Evolutionary conservation across 1,140 invertebrate genomes (phyloP), one percentile per base, ranked within the genome.

Genomic region (Papilio dardanus): DNA sequence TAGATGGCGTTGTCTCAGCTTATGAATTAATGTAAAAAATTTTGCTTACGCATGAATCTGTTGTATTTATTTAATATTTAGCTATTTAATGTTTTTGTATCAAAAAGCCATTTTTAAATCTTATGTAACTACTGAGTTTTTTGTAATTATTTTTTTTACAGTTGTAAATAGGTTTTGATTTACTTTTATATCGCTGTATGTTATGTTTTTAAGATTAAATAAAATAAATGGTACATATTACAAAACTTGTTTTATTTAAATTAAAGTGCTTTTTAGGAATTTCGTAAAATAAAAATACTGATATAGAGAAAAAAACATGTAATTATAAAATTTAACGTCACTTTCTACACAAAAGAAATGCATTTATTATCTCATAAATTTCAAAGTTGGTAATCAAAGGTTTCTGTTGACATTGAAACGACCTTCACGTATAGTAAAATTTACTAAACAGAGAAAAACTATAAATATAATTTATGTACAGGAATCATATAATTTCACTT

Each of bases 401-500:
- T 62, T 4, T 12, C 6, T 14, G 54, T 71, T 71, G 40, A 31
- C 69, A 50, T 31, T 46, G 40, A 50, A 71, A 71, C 37, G 12
- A 71, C 5, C 40, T 3, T 31, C 10, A 50, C 8, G 50, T 42
- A 71, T 71, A 71, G 42, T 71, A 71, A 71, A 50, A 71, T 71
- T 71, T 71, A 71, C 69, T 71, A 71, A 50, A 71, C 37, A 71
- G 69, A 71, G 24, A 71, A 71, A 71, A 31, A 31, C 12, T 71
- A 71, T 50, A 71, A 50, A 71, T 71, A 50, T 46, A 46, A 46
- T 62, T 50, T 71, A 71, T 71, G 42, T 71, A 71, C 69, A 71
- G 69, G 40, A 30, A 71, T 71, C 28, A 71, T 71, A 71, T 71
- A 28, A 50, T 71, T 71, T 71, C 69, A 71, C 69, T 71, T 71